Base-by-base conservation (phyloP, 2,113 vertebrate species). In the Columba livia region DNA sequence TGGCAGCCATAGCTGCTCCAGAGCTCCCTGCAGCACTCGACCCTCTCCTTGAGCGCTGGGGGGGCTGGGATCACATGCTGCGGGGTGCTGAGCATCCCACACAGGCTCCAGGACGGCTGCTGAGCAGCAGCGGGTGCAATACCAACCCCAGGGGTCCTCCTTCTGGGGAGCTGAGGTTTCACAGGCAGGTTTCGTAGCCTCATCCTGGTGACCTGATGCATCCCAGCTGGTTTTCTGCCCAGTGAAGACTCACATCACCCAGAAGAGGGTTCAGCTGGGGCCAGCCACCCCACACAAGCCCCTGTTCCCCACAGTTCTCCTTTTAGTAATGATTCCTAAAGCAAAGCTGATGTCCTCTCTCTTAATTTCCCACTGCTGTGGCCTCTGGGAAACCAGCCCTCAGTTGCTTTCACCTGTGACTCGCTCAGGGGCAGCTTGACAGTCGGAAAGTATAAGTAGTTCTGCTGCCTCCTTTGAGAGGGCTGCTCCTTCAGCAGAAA, bases 101-200 rank as follows among this genome's bases (percentile, higher is more conserved):
- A 3, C 25, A 11, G 38, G 10, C 69, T 34, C 0, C 1, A 15
- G 70, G 9, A 8, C 36, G 29, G 48, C 67, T 84, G 81, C 38
- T 5, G 57, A 23, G 13, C 48, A 28, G 23, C 36, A 9, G 36
- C 3, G 0, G 20, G 64, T n/a, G 5, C 3, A 0, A 7, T 13
- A 9, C n/a, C 1, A 0, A 19, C 9, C 29, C 51, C 61, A 29
- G 47, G 4, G 11, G 7, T 12, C 23, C 20, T 58, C 42, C 74
- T 51, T 40, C 10, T 44, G 11, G 8, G 7, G 5, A 31, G 57
- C 25, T 67, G 15, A 15, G 61, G 4, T 40, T 65, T 60, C 44
- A 5, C 18, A 17, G n/a, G 38, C 16, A 28, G 25, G 29, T 69
- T 88, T 85, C 32, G 26, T 5, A 19, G 17, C 26, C 47, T 24